A percentile compares a stretch with the other conserved stretches of the same genome.
Evolutionary conservation across 2,888 invertebrate genomes (phyloP).

Genomic region (Mesopsocus fuscifrons): DNA sequence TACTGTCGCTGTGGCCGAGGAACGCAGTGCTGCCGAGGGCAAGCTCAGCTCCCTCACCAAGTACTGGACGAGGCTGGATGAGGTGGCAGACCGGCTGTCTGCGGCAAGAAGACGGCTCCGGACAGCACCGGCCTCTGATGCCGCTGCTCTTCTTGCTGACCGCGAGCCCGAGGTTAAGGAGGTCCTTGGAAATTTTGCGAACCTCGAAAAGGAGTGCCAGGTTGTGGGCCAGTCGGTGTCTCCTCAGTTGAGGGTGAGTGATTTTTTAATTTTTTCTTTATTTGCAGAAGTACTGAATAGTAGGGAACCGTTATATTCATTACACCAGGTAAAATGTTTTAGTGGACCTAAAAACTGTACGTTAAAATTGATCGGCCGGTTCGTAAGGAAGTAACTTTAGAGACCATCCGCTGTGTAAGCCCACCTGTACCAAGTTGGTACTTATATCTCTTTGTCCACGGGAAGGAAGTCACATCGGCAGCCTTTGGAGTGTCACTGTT

Average conservation of each 20-base stretch:
- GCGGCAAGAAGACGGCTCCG: conserved; percentile 13
- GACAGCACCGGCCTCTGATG: not conserved
- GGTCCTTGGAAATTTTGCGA: conserved; percentile 40
- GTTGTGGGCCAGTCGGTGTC: conserved; percentile 28
- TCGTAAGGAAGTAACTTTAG: no score
- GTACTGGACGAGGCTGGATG: conserved; percentile 33
- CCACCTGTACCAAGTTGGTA: no score
- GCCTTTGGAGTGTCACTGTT: no score
- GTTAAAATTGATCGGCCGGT: no score
- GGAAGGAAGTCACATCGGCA: no score
- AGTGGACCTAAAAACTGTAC: no score
- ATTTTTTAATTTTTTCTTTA: no score
- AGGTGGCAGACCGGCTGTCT: conserved; percentile 29
- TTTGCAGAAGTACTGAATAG: not conserved
- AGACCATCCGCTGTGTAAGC: no score
- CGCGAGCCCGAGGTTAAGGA: conserved; percentile 39
- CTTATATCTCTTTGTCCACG: no score
- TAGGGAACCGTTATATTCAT: no score
- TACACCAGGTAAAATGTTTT: no score
- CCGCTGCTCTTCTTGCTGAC: conserved; percentile 26
- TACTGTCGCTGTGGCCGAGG: conserved; percentile 21
- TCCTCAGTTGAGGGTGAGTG: conserved; percentile 27
- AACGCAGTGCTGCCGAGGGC: conserved; percentile 34
- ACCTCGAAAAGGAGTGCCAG: conserved; percentile 36
- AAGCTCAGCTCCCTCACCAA: conserved; percentile 36